Conservation (phyloP, 1,140 invertebrate species). For the Episyrphus balteatus region DNA sequence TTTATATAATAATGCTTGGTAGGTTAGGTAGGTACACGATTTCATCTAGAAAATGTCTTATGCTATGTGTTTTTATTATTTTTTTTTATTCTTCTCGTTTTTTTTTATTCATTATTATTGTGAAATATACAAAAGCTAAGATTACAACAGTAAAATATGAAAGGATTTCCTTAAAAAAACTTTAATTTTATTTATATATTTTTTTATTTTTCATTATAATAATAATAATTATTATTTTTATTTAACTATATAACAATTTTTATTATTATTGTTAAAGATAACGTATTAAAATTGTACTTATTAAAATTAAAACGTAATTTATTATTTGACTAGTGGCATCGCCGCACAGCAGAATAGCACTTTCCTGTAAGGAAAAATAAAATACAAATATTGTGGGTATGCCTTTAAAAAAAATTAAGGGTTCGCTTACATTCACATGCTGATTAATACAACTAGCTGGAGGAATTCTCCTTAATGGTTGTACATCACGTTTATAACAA, state of each 20-base stretch:
- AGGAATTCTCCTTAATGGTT: slow-evolving; percentile 45
- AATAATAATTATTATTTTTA: neutral
- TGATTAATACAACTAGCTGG: slow-evolving; percentile 55
- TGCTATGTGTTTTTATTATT: neutral
- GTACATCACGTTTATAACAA: slow-evolving; percentile 49
- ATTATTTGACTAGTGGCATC: slow-evolving; percentile 3
- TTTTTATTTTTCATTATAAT: neutral
- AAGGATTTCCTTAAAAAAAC: neutral
- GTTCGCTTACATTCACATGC: slow-evolving; percentile 52
- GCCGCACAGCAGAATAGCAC: slow-evolving; percentile 43
- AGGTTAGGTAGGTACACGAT: no score
- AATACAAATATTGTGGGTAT: neutral
- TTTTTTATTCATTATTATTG: neutral
- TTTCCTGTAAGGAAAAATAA: slow-evolving; percentile 34
- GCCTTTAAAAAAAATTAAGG: neutral
- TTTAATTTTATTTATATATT: neutral
- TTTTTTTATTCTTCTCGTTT: neutral
- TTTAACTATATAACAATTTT: neutral
- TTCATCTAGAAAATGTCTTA: no score
- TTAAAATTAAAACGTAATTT: neutral
- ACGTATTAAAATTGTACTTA: neutral
- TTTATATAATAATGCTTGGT: no score
- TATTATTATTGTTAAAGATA: neutral
- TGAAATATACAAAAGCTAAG: slow-evolving; percentile 1
- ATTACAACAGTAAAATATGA: neutral